phyloP scores from a whole-genome alignment of 2,888 invertebrate genomes.

The Sarcophaga variegata region DNA sequence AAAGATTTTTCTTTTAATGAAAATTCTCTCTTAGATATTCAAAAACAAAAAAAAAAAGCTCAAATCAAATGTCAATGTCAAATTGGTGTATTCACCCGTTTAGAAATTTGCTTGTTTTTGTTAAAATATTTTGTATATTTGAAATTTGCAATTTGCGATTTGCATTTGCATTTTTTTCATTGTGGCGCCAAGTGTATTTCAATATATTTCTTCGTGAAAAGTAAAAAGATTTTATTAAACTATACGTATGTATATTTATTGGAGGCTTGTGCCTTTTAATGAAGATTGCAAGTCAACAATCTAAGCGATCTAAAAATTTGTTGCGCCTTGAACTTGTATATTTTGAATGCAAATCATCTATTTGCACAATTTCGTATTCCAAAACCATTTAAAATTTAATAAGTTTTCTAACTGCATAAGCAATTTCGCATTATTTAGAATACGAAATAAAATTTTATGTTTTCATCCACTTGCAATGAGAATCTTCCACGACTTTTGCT shows the following conservation, averaged over 20 bases:
- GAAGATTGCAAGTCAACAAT: slow-evolving; percentile 49
- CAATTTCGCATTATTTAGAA: slow-evolving; percentile 51
- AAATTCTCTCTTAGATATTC: background rate
- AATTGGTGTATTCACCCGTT: slow-evolving; percentile 48
- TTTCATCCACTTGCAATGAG: background rate
- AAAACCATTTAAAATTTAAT: background rate
- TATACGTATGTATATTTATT: slow-evolving; percentile 34
- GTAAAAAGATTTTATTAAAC: slow-evolving; percentile 38
- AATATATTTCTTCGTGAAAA: background rate
- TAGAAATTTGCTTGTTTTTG: background rate
- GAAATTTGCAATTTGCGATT: slow-evolving; percentile 17
- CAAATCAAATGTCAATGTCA: slow-evolving; percentile 55
- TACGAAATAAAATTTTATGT: slow-evolving; percentile 6
- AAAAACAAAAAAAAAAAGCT: slow-evolving; percentile 16
- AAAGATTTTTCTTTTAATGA: no score
- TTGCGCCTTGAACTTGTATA: slow-evolving; percentile 50
- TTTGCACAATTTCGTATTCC: background rate
- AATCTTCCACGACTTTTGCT: background rate
- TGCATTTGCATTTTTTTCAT: slow-evolving; percentile 37
- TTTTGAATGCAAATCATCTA: background rate
- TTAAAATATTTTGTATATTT: no score
- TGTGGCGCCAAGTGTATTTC: slow-evolving; percentile 55
- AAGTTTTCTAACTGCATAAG: slow-evolving; percentile 46
- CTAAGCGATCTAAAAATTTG: background rate
- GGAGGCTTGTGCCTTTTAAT: slow-evolving; percentile 27